Base-by-base conservation (phyloP, 2,888 invertebrate species). In the Dysmachus trigonus region DNA sequence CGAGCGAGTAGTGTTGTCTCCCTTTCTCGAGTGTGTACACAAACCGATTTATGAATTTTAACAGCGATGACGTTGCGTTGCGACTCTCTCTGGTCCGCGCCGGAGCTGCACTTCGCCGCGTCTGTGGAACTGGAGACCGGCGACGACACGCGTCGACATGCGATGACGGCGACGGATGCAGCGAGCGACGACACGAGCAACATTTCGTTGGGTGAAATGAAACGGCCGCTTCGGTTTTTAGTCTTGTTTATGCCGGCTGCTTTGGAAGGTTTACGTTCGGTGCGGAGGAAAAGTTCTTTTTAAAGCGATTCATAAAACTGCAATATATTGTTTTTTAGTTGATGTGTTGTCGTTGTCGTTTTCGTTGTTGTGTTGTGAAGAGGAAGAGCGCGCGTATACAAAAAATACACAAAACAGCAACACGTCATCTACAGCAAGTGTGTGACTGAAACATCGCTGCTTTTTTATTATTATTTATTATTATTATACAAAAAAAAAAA, bases 221-320 rank as follows among this genome's bases (percentile, higher is more conserved):
- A 81, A 53, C 81, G 53, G 33, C n/a, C 51, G 35, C 38, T 62
- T 87, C 88, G 87, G 88, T 88, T 88, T 41, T 90, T 89, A 90
- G 90, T 90, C 90, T 90, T 90, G 89, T 90, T 89, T 90, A 90
- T 89, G 89, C 90, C 90, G 90, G 90, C 89, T 89, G 89, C 87
- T 88, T 89, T 89, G 89, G 89, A 90, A 89, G 89, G 89, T 81
- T 62, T 62, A 62, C 30, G 53, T n/a, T 53, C 62, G 81, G 53
- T 77, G n/a, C 81, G 79, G 30, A 27, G 27, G 30, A 13, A 35
- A 18, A 35, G 38, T 76, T 76, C 22, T 62, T n/a, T n/a, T n/a
- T 47, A 7, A 27, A 53, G 53, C 81, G 81, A 33, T 62, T 79
- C 30, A 76, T 72, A 72, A 15, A 13, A 41, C 38, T 41, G 38